Base-by-base conservation (phyloP, 2,113 vertebrate genomes). In the Pangasianodon gigas region DNA sequence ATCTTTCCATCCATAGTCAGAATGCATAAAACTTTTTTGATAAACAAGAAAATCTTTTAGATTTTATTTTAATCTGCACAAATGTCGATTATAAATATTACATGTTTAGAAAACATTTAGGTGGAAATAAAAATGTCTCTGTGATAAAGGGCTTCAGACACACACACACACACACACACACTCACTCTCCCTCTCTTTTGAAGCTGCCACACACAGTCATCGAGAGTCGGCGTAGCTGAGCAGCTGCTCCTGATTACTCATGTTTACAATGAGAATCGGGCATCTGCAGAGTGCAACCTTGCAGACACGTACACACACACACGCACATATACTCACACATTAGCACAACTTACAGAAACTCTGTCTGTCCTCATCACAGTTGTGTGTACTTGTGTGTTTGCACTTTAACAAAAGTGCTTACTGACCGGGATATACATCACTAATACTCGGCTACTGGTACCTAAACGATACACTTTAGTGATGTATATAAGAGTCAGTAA, bases 201-300 rank as follows among this genome's bases (percentile, higher is more conserved):
- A 90, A 69, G 74, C 83, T 88, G 60, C 88, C 86, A 89, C 91
- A 83, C 88, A 91, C 91, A 90, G 87, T 74, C 81, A 89, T 54
- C 84, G 84, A 85, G 71, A 91, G 80, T 75, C 69, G 51, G 88
- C 65, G 52, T 62, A 87, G 46, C 74, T 71, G n/a, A 89, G 51
- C 88, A 89, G 85, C 90, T 91, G 90, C 85, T 80, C 58, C 44
- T 89, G 88, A 85, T 89, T 89, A 90, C 88, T 85, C 86, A 84
- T 89, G 69, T 87, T 90, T 88, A 91, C 91, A 89, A 74, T 91
- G 81, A 85, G 60, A 82, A 90, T 88, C 51, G 37, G 60, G 82
- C 88, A 88, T 91, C 88, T 88, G 91, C 88, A 37, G 71, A 37
- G 37, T 89, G 89, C 79, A 88, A 84, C 85, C 84, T 60, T 69